Evolutionary conservation across 1,140 invertebrate genomes (phyloP).

Genomic region (Brachionus sp.): DNA sequence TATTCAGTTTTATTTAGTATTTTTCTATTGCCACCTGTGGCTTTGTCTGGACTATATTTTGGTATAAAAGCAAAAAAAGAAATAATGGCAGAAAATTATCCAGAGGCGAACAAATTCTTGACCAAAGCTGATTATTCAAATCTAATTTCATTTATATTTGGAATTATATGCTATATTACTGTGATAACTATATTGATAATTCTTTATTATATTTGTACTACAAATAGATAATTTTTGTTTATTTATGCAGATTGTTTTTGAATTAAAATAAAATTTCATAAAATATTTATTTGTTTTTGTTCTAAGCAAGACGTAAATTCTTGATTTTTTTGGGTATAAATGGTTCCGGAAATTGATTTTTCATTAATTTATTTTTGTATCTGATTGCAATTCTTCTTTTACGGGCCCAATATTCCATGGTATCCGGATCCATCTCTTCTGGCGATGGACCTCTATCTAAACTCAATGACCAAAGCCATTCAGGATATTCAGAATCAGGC

Average conservation of each 20-base stretch:
- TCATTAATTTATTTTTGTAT: slow-evolving; percentile 43
- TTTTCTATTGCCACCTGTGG: not conserved
- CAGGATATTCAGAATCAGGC: slow-evolving; percentile 32
- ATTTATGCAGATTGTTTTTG: not conserved
- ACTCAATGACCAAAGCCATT: slow-evolving; percentile 32
- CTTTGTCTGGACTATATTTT: not conserved
- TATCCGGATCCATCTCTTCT: slow-evolving; percentile 33
- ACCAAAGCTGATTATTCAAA: slow-evolving; percentile 29
- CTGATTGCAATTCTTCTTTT: slow-evolving; percentile 23
- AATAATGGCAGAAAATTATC: not conserved
- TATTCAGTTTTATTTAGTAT: not conserved
- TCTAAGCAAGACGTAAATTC: slow-evolving; percentile 42
- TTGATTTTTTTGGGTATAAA: slow-evolving; percentile 39
- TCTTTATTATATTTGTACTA: not conserved
- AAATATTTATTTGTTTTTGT: not conserved
- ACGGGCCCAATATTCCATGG: slow-evolving; percentile 22
- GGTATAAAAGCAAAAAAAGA: slow-evolving; percentile 9
- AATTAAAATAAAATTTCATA: not conserved
- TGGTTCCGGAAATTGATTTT: slow-evolving; percentile 25
- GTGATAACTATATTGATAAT: not conserved
- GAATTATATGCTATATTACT: not conserved
- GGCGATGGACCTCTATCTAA: slow-evolving; percentile 4
- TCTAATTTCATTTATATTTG: slow-evolving; percentile 1
- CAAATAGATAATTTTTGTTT: not conserved
- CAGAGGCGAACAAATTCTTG: not conserved